Evolutionary conservation across 2,797 vertebrate species (phyloP), one percentile per base, ranked within the genome.

Genomic region (Chaenodraco wilsoni): DNA sequence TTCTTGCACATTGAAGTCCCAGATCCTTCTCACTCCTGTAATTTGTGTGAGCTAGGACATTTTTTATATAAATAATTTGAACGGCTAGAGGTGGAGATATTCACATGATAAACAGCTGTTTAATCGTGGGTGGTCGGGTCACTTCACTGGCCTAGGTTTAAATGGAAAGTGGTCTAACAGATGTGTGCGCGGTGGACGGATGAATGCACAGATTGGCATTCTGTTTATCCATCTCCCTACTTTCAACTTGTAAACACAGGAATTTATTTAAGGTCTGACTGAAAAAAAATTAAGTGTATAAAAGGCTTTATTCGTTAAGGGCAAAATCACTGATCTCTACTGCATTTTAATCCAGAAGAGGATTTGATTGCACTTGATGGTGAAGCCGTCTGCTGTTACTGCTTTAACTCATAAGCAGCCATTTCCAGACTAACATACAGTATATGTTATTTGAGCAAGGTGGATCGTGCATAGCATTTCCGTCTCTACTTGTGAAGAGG

Each of bases 291-390:
- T 65, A 17, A 17, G 12, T 72, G 72, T 88, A 87, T 89, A 78
- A 84, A 89, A 81, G 75, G 61, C 77, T 63, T 79, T 43, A 79
- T 91, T 90, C 83, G 81, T 40, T 46, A 41, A 65, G 49, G 48
- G 74, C 82, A 69, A 86, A 80, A 84, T 73, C 79, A 76, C 70
- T 13, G 72, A 81, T 85, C 84, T 79, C 62, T 16, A 4, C 68
- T 87, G 78, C 68, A 83, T 85, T 83, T 84, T 86, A 88, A 89
- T 87, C 86, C 62, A 19, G 10, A 70, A 87, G 88, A 89, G 84
- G 87, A 88, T 91, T 88, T 84, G 66, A 41, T 58, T 63, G 64
- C 49, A 70, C 76, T 84, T 79, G 76, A 37, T 44, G 52, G 17
- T 2, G 50, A 70, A 27, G 62, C 86, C 54, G 46, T 73, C 74